A percentile compares a stretch with the other conserved stretches of the same genome.
These are phyloP conservation scores for Sinocyclocheilus anshuiensis DNA, from an alignment of 2,113 vertebrate species.

Conservation along the genomic window DNA sequence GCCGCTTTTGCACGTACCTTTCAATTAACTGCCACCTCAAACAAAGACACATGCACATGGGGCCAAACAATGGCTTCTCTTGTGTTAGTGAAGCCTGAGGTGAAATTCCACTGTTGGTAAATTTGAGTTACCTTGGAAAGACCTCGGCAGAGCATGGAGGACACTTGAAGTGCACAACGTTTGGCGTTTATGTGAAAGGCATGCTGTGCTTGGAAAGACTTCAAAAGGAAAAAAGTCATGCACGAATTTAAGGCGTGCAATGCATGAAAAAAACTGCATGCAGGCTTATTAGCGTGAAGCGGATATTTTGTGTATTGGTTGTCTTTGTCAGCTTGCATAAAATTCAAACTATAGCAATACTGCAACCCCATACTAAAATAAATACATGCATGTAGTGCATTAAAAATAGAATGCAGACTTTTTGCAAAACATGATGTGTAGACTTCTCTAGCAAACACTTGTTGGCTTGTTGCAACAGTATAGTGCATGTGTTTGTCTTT, in stretches of 20 bases:
- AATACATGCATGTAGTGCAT: neutral
- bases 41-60: slow-evolving; percentile 51
- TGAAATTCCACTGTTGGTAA: slow-evolving; percentile 29
- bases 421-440: neutral
- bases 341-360: neutral
- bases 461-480: too few relatives aligned
- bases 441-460: too few relatives aligned
- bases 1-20: slow-evolving; percentile 57
- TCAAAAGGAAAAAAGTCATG: neutral
- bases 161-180: neutral
- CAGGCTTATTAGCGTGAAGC: too few relatives aligned
- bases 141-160: neutral
- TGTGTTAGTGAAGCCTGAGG: slow-evolving; percentile 39
- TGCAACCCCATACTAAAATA: neutral
- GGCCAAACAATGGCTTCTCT: slow-evolving; percentile 49
- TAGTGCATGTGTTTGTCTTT: neutral
- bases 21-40: slow-evolving; percentile 52
- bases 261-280: neutral
- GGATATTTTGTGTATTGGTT: too few relatives aligned
- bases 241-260: neutral
- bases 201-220: slow-evolving; percentile 7
- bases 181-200: neutral
- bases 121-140: slow-evolving; percentile 33
- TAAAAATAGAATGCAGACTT: neutral
- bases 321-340: neutral